Evolutionary conservation across 1,140 invertebrate genomes (phyloP).

Genomic region (Hypothenemus hampei): DNA sequence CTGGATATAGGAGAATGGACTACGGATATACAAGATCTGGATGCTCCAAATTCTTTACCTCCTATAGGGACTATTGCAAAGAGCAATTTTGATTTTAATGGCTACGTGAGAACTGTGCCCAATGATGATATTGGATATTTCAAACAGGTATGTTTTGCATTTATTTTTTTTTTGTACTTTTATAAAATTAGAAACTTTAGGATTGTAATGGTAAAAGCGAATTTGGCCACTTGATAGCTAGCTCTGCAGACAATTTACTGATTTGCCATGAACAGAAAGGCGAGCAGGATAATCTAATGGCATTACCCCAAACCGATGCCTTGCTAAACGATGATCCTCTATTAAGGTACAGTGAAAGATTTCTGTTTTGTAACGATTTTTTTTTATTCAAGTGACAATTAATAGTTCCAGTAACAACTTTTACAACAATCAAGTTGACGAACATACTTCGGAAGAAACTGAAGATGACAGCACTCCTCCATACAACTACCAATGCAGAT

Average conservation of each 20-base stretch:
- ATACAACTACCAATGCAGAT: conserved; percentile 60
- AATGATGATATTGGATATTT: conserved; percentile 25
- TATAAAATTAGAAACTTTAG: conserved; percentile 13
- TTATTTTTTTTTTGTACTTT: not conserved
- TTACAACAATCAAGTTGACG: conserved; percentile 1
- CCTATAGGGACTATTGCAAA: conserved; percentile 34
- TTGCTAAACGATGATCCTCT: conserved; percentile 39
- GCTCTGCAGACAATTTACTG: conserved; percentile 12
- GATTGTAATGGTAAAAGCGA: conserved; percentile 24
- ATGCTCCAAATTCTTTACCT: conserved; percentile 23
- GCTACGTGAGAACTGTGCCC: conserved; percentile 31
- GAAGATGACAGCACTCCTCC: not conserved
- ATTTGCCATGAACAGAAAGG: conserved; percentile 1
- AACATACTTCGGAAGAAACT: not conserved
- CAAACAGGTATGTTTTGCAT: conserved; percentile 23
- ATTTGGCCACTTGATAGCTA: conserved; percentile 35
- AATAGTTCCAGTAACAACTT: conserved; percentile 25
- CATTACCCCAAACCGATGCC: conserved; percentile 37
- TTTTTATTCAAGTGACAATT: too few relatives aligned
- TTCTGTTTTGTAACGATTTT: not conserved
- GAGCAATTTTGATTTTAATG: conserved; percentile 35
- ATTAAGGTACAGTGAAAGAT: too few relatives aligned
- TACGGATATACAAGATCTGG: conserved; percentile 7
- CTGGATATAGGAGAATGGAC: conserved; percentile 35
- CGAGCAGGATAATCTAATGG: conserved; percentile 37